These are phyloP conservation scores for Penaeus vannamei DNA, from an alignment of 1,140 invertebrate species.

Conservation along the genomic window DNA sequence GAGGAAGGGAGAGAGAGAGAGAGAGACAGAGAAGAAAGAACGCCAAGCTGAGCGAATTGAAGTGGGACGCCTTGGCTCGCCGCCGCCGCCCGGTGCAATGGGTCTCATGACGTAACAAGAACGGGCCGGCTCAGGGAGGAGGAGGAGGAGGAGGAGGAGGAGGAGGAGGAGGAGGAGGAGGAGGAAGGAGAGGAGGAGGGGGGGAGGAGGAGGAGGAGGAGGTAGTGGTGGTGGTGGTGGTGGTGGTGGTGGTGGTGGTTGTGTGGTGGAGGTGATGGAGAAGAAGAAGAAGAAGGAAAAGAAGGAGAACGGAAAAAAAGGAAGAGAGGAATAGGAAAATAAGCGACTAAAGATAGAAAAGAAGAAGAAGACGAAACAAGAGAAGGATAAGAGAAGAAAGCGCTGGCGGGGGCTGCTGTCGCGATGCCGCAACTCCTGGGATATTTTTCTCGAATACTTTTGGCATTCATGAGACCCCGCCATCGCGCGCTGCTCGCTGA, in stretches of 20 bases:
- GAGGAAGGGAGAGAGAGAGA: too few species aligned
- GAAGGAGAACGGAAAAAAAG: not conserved
- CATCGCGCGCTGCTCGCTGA: too few species aligned
- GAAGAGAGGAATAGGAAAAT: too few species aligned
- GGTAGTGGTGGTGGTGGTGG: not conserved
- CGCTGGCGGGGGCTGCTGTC: too few species aligned
- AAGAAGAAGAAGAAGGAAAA: not conserved
- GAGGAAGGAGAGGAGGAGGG: not conserved
- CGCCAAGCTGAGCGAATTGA: too few species aligned
- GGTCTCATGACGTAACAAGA: constrained; percentile 14
- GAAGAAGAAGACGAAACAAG: not conserved
- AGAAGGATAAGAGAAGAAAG: not conserved
- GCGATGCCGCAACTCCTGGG: too few species aligned
- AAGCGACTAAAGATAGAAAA: not conserved
- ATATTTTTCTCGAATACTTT: too few species aligned
- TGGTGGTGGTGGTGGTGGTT: not conserved
- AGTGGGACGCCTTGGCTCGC: too few species aligned
- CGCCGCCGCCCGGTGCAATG: too few species aligned
- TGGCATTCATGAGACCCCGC: too few species aligned
- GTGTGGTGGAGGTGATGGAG: not conserved
- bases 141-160: constrained; percentile 3
- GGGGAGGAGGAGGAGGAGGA: not conserved
- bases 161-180: not conserved
- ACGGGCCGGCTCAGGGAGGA: not conserved
- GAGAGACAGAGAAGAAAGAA: too few species aligned